phyloP scores from a whole-genome alignment of 2,113 vertebrate genomes.

The Hemibagrus wyckioides region DNA sequence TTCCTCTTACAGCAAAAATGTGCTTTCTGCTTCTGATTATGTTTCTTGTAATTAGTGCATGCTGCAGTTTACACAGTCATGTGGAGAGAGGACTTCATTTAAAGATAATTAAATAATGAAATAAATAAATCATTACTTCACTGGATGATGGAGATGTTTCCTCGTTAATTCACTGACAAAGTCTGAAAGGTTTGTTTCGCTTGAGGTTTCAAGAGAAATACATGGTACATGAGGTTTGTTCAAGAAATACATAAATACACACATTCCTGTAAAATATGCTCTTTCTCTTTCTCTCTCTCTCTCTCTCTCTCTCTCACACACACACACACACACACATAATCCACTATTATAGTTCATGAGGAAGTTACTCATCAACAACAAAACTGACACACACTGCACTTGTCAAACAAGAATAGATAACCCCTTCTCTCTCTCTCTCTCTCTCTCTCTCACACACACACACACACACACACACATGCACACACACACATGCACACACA shows the following conservation, averaged over 20 bases:
- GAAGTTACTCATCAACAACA: conserved; percentile 39
- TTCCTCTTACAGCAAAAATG: background rate
- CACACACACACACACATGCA: background rate
- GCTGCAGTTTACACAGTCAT: background rate
- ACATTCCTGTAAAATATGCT: background rate
- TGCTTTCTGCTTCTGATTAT: background rate
- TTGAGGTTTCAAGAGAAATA: background rate
- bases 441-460: background rate
- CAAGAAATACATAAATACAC: background rate
- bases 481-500: conserved; percentile 11
- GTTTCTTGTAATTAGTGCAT: background rate
- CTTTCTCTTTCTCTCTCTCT: too few species aligned
- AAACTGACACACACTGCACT: conserved; percentile 22
- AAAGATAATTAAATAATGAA: background rate
- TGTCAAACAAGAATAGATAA: conserved; percentile 14
- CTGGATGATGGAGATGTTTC: background rate
- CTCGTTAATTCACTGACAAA: too few species aligned
- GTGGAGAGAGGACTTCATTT: background rate
- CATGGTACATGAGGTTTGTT: too few species aligned
- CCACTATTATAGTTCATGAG: conserved; percentile 28
- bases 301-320: background rate
- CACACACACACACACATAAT: background rate
- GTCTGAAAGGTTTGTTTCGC: background rate
- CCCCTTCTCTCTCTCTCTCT: background rate
- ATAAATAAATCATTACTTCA: background rate